These are phyloP conservation scores for Chlorodrepanis virens DNA, from an alignment of 2,113 vertebrate species.

Conservation along the genomic window DNA sequence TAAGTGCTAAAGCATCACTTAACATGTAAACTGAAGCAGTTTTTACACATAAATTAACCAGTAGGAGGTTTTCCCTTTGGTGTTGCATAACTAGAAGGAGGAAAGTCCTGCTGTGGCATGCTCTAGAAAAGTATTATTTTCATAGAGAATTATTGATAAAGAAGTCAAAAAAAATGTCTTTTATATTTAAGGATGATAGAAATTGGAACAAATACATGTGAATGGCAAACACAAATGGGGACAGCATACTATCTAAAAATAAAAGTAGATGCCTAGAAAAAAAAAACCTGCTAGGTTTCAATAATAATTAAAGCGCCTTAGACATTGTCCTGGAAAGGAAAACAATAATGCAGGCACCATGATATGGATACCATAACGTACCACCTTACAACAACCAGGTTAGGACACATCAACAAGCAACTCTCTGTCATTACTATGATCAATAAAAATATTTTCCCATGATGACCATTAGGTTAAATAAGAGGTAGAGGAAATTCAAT, in stretches of 20 bases:
- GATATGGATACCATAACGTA: neutral
- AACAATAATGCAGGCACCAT: neutral
- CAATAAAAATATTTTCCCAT: neutral
- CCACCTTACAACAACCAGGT: neutral
- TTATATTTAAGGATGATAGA: neutral
- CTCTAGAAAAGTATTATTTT: neutral
- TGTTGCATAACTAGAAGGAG: neutral
- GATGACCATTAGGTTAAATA: neutral
- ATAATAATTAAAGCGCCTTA: neutral
- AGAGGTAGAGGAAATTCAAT: neutral
- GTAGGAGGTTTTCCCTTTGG: neutral
- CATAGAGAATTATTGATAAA: neutral
- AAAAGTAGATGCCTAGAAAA: neutral
- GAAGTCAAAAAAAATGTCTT: neutral
- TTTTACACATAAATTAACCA: conserved; percentile 17
- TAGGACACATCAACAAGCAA: neutral
- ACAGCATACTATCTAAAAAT: neutral
- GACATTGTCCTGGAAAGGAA: neutral
- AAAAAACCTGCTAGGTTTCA: neutral
- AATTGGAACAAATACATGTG: neutral
- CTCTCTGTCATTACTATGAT: neutral
- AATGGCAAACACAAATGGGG: neutral
- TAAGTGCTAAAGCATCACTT: conserved; percentile 17
- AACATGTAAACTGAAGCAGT: neutral
- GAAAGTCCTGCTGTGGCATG: neutral